phyloP scores from a whole-genome alignment of 1,140 invertebrate genomes.

The Heliothis virescens region DNA sequence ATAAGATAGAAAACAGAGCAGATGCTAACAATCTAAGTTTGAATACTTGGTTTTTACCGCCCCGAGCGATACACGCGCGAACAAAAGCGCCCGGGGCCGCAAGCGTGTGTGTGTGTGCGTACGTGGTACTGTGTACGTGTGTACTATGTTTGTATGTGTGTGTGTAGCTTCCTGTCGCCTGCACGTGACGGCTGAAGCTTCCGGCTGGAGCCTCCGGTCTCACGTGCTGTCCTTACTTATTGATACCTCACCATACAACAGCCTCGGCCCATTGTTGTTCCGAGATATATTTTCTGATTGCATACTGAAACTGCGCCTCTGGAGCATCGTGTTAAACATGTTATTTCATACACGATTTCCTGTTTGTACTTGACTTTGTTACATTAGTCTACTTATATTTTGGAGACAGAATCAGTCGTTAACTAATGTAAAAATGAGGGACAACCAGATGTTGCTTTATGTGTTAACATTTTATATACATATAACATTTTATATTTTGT shows the following conservation, averaged over 20 bases:
- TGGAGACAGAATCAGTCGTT: no score
- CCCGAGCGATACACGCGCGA: constrained; percentile 2
- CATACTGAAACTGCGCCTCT: not conserved
- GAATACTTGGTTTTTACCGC: not conserved
- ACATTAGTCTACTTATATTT: no score
- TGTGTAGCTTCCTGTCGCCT: constrained; percentile 4
- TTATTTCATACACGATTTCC: no score
- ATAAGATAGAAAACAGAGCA: no score
- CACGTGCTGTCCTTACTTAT: constrained; percentile 30
- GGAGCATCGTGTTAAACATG: no score
- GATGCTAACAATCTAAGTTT: no score
- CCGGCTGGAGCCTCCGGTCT: constrained; percentile 66
- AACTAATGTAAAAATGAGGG: not conserved
- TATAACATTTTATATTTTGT: no score
- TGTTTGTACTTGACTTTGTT: no score
- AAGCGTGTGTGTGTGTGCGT: constrained; percentile 13
- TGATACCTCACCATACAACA: constrained; percentile 34
- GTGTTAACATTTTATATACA: no score
- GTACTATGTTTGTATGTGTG: not conserved
- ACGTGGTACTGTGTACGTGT: not conserved
- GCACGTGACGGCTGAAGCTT: constrained; percentile 58
- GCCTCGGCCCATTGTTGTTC: constrained; percentile 13
- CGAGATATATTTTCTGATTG: constrained; percentile 27
- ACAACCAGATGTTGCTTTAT: not conserved
- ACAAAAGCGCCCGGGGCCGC: constrained; percentile 15